These are phyloP conservation scores for Apodemia zela DNA, from an alignment of 2,888 invertebrate genomes.

Conservation along the genomic window DNA sequence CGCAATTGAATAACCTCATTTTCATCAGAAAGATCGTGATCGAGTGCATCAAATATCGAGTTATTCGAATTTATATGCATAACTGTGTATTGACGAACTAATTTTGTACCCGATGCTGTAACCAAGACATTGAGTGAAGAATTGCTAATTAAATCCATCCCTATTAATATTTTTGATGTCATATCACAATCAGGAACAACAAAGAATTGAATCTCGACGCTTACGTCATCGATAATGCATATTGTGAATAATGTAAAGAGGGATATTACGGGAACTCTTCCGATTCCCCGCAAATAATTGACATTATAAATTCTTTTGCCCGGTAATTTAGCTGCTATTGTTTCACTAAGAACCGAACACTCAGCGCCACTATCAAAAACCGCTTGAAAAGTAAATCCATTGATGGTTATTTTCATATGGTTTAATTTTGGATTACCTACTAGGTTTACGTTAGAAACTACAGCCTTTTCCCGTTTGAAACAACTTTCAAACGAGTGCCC, in stretches of 20 bases:
- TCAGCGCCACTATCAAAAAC: conserved; percentile 41
- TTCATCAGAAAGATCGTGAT: conserved; percentile 23
- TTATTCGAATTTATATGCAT: conserved; percentile 9
- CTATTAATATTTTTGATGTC: conserved; percentile 23
- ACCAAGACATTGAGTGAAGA: conserved; percentile 24
- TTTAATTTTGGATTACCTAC: conserved; percentile 26
- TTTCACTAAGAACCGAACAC: conserved; percentile 37
- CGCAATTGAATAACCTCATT: conserved; percentile 18
- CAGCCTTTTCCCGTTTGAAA: conserved; percentile 31
- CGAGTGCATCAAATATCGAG: conserved; percentile 19
- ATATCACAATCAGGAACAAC: conserved; percentile 26
- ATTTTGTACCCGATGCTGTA: neutral
- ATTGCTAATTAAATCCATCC: conserved; percentile 20
- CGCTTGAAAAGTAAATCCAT: conserved; percentile 22
- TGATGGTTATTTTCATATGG: conserved; percentile 26
- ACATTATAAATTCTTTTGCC: conserved; percentile 29
- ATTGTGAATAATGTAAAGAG: conserved; percentile 16
- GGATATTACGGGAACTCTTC: conserved; percentile 22
- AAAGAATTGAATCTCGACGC: conserved; percentile 23
- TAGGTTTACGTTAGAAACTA: conserved; percentile 35
- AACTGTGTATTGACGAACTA: conserved; percentile 17
- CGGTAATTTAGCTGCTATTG: conserved; percentile 33
- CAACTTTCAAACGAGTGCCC: conserved; percentile 37
- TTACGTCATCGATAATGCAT: conserved; percentile 21
- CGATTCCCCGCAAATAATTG: conserved; percentile 25